These are phyloP conservation scores for Aradus depressus DNA, from an alignment of 2,888 invertebrate species.

Conservation along the genomic window DNA sequence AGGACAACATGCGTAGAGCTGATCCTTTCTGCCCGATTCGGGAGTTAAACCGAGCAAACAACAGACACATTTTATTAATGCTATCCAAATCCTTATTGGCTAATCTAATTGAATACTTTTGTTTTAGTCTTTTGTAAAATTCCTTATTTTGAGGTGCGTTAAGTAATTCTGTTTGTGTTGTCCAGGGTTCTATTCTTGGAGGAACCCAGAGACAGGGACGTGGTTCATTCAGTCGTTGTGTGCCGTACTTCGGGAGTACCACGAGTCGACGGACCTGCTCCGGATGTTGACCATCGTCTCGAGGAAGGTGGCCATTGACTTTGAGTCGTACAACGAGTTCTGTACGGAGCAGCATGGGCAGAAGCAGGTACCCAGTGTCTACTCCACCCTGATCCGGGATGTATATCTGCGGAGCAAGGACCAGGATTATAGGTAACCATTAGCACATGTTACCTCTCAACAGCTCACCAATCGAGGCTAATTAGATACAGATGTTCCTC, in stretches of 20 bases:
- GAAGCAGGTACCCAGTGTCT: slow-evolving; percentile 57
- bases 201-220: slow-evolving; percentile 53
- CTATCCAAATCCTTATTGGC: too few relatives aligned
- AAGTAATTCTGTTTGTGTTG: slow-evolving; percentile 23
- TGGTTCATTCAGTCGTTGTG: slow-evolving; percentile 63
- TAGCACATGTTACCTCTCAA: too few relatives aligned
- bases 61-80: too few relatives aligned
- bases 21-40: too few relatives aligned
- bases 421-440: too few relatives aligned
- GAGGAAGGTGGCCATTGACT: slow-evolving; percentile 53
- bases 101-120: too few relatives aligned
- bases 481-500: too few relatives aligned
- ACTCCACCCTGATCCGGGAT: slow-evolving; percentile 52
- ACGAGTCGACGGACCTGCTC: slow-evolving; percentile 46
- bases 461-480: too few relatives aligned
- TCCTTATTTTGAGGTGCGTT: too few relatives aligned
- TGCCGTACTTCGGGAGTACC: slow-evolving; percentile 42
- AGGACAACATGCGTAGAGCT: too few relatives aligned
- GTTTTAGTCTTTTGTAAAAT: too few relatives aligned
- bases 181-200: slow-evolving; percentile 54
- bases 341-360: slow-evolving; percentile 40
- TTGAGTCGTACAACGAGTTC: slow-evolving; percentile 43
- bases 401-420: slow-evolving; percentile 43
- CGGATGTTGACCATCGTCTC: slow-evolving; percentile 50
- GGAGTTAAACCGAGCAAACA: too few relatives aligned